phyloP scores from a whole-genome alignment of 2,113 vertebrate genomes.

The Nyctibius bracteatus region DNA sequence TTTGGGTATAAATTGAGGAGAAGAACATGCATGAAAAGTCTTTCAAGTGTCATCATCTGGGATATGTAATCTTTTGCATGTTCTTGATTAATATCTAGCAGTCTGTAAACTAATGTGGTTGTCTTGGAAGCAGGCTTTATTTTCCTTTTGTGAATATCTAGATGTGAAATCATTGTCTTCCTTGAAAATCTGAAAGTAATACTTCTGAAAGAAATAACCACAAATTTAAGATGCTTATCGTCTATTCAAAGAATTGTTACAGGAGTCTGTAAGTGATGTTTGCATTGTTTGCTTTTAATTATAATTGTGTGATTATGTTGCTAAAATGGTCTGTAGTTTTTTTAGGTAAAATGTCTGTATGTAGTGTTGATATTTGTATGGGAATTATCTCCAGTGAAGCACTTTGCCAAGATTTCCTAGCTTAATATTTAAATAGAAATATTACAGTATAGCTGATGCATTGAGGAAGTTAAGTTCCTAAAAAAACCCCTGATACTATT shows the following conservation, averaged over 20 bases:
- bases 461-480: not conserved
- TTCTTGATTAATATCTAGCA: not conserved
- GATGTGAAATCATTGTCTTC: not conserved
- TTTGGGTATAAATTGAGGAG: not conserved
- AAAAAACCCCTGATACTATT: not conserved
- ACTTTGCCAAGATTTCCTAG: not conserved
- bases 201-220: not conserved
- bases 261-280: not conserved
- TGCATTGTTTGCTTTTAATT: not conserved
- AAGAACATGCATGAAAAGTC: not conserved
- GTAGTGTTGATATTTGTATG: not conserved
- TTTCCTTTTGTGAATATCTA: not conserved
- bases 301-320: not conserved
- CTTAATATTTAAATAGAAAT: not conserved
- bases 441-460: not conserved
- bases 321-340: not conserved
- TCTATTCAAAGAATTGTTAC: not conserved
- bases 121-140: slow-evolving; percentile 46
- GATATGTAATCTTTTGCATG: not conserved
- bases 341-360: not conserved
- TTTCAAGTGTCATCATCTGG: not conserved
- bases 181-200: not conserved
- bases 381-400: not conserved
- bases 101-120: not conserved
- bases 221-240: not conserved